Evolutionary conservation across 2,888 invertebrate genomes (phyloP), one percentile per base, ranked within the genome.

Genomic region (Protophormia terraenovae): DNA sequence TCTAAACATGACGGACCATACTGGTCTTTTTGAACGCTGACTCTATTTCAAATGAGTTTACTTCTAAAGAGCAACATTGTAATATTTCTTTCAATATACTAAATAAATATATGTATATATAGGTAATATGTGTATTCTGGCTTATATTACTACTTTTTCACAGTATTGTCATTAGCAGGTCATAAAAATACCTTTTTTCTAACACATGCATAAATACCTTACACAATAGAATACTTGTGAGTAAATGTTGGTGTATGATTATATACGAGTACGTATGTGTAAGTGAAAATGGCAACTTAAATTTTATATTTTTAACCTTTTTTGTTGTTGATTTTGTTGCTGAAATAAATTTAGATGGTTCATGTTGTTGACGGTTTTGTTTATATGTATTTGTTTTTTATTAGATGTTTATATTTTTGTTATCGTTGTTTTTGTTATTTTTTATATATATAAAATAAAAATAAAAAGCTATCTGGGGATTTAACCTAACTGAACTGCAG

Each of bases 321-420:
- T 90, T 58, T 27, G 45, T 87, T 89, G 89, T 87, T 89, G 87
- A 89, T 89, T 88, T 89, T 89, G 89, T 90, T 88, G 89, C 88
- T 76, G 35, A 82, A 82, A 76, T 82, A 66, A 71, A 71, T 83
- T 77, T 38, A 58, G 35, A 66, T 77, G 72, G 64, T 76, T 87
- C 72, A 62, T 79, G 77, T 75, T 67, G 64, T 84, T 76, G 71
- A 72, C 64, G 29, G 71, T 73, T 45, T 73, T 38, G 41, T 66
- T 66, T 55, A 32, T 75, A 27, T 24, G 53, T 32, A 35, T 50
- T 19, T 10, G n/a, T 45, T 53, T 71, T 79, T 62, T 47, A 22
- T 38, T 62, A 50, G n/a, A n/a, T 60, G 45, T 55, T 58, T 45
- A 8, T 41, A 22, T 73, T 27, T 60, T 12, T 73, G 62, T 62